Conservation (phyloP, 2,888 invertebrate genomes). For the Alloscopus bannaensis region DNA sequence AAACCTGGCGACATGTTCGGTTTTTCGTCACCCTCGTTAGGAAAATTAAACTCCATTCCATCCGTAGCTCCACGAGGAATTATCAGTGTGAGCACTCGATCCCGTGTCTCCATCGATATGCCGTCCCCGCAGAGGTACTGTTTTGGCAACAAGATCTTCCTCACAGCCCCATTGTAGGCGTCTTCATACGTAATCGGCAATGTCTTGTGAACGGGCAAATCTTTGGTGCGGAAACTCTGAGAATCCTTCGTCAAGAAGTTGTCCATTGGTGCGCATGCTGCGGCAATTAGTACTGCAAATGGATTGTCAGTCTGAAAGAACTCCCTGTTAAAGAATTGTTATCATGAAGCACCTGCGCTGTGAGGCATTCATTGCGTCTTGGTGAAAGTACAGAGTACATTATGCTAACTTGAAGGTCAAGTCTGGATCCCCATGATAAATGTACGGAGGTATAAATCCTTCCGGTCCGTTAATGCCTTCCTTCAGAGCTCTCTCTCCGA, state of each 20-base stretch:
- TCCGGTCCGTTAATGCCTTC: conserved; percentile 84
- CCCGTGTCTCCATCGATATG: conserved; percentile 80
- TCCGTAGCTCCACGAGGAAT: conserved; percentile 85
- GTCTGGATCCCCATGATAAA: conserved; percentile 88
- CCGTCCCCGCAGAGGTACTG: conserved; percentile 81
- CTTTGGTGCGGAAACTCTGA: conserved; percentile 77
- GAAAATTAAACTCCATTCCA: conserved; percentile 84
- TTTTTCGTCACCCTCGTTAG: conserved; percentile 87
- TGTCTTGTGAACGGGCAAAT: conserved; percentile 79
- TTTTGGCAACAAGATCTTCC: conserved; percentile 71
- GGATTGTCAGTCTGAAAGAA: conserved; percentile 91
- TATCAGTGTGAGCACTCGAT: conserved; percentile 85
- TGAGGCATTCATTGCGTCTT: no score
- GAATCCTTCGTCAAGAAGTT: conserved; percentile 78
- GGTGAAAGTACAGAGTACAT: no score
- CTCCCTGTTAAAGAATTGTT: conserved; percentile 76
- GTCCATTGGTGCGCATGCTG: conserved; percentile 80
- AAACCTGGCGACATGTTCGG: conserved; percentile 82
- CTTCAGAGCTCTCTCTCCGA: conserved; percentile 91
- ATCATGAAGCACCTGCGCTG: not conserved
- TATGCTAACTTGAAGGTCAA: conserved; percentile 81
- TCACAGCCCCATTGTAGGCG: conserved; percentile 74
- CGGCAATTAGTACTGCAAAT: conserved; percentile 85
- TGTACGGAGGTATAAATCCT: conserved; percentile 83
- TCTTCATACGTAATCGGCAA: conserved; percentile 81